These are phyloP conservation scores for Leuciscus idus DNA, from an alignment of 2,113 vertebrate genomes.

Conservation along the genomic window DNA sequence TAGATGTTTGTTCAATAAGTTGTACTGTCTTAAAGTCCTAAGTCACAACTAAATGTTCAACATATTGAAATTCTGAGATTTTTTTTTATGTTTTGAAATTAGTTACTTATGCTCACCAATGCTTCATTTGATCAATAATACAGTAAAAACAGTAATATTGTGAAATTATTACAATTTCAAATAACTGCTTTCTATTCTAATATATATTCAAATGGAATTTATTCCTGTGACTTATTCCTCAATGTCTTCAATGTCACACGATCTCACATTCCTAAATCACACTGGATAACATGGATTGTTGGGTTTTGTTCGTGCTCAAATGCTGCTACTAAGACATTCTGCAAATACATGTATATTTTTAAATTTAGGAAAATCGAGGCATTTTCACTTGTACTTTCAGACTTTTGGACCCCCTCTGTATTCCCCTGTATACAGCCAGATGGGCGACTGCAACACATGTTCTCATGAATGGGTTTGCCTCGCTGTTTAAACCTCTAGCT, in stretches of 20 bases:
- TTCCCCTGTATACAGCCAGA: neutral
- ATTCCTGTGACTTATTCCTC: neutral
- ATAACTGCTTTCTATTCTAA: neutral
- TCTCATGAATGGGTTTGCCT: slow-evolving; percentile 19
- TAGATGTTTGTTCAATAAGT: neutral
- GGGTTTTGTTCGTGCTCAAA: too few species aligned
- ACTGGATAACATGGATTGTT: too few species aligned
- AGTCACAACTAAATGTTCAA: neutral
- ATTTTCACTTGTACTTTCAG: neutral
- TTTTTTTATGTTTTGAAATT: neutral
- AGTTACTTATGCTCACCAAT: neutral
- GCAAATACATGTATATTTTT: neutral
- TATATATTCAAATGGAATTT: neutral
- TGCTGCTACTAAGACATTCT: neutral
- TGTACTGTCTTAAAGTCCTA: neutral
- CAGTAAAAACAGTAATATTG: neutral
- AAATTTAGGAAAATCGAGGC: neutral
- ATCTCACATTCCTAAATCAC: too few species aligned
- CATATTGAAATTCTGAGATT: neutral
- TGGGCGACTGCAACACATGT: neutral
- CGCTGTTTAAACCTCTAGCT: neutral
- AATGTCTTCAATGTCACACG: too few species aligned
- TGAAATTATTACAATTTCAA: neutral
- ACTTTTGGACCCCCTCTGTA: neutral
- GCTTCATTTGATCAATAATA: neutral